These are phyloP conservation scores for Callosobruchus maculatus DNA, from an alignment of 2,888 invertebrate genomes.

Conservation along the genomic window DNA sequence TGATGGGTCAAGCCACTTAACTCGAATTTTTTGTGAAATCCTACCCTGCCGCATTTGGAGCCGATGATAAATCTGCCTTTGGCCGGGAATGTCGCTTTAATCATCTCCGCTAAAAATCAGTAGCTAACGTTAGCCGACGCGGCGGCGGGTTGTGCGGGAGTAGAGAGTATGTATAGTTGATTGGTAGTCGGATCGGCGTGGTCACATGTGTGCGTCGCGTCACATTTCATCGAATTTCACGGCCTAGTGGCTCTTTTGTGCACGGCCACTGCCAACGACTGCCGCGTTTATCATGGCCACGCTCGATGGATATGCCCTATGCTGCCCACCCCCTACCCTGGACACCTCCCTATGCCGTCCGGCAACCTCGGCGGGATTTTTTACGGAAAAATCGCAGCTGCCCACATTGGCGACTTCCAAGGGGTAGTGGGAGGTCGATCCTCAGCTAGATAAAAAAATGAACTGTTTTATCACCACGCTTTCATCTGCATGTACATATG, in stretches of 20 bases:
- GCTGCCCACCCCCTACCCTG: neutral
- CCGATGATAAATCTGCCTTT: neutral
- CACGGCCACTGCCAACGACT: conserved; percentile 18
- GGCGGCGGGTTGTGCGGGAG: no score
- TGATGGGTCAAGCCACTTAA: neutral
- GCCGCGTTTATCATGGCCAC: conserved; percentile 2
- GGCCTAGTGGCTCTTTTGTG: conserved; percentile 50
- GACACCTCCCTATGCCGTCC: neutral
- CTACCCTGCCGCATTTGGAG: neutral
- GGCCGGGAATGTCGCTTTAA: conserved; percentile 20
- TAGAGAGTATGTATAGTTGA: conserved; percentile 22
- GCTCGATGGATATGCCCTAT: neutral
- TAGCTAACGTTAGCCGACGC: neutral
- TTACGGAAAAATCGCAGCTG: neutral
- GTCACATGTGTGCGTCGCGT: conserved; percentile 44
- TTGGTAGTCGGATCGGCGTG: conserved; percentile 37
- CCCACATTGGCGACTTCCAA: neutral
- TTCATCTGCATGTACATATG: no score
- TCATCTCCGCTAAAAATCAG: conserved; percentile 31
- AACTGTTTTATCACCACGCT: no score
- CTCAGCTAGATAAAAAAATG: no score
- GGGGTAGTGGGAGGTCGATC: neutral
- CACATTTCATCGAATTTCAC: conserved; percentile 55
- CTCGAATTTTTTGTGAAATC: neutral
- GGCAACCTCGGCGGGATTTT: neutral